phyloP scores from a whole-genome alignment of 2,888 invertebrate species.

The Actias luna region DNA sequence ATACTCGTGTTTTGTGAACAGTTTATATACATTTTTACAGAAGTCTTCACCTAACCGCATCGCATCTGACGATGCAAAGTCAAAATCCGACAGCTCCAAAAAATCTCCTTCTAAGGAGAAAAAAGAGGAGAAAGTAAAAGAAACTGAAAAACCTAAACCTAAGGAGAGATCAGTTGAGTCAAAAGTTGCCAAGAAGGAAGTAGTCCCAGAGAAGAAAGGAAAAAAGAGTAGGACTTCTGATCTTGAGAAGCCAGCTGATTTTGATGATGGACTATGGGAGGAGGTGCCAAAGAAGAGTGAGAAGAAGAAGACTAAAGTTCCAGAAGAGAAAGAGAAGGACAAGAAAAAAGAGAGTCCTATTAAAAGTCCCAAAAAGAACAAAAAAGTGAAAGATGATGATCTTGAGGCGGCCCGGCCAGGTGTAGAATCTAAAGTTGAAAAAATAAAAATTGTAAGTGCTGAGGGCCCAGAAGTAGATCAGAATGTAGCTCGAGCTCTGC shows the following conservation, averaged over 20 bases:
- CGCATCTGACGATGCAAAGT: constrained; percentile 79
- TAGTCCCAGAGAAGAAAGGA: constrained; percentile 74
- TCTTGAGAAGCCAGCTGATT: constrained; percentile 86
- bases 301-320: constrained; percentile 85
- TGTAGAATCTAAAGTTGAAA: constrained; percentile 60
- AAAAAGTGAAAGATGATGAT: constrained; percentile 73
- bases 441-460: constrained; percentile 70
- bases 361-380: constrained; percentile 73
- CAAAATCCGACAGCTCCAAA: constrained; percentile 82
- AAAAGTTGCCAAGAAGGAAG: constrained; percentile 70
- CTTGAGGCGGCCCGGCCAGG: constrained; percentile 51
- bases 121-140: constrained; percentile 80
- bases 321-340: constrained; percentile 80
- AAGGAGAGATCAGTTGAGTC: constrained; percentile 62
- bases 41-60: constrained; percentile 85
- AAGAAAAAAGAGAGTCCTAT: constrained; percentile 74
- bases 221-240: constrained; percentile 81
- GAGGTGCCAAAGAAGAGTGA: constrained; percentile 86
- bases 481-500: constrained; percentile 65
- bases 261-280: constrained; percentile 90
- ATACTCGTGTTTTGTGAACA: constrained; percentile 6
- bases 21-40: constrained; percentile 52
- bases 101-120: constrained; percentile 80
- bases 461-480: constrained; percentile 68
- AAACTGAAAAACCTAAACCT: constrained; percentile 74